These are phyloP conservation scores for Spodoptera littoralis DNA, from an alignment of 2,888 invertebrate species.

Conservation along the genomic window DNA sequence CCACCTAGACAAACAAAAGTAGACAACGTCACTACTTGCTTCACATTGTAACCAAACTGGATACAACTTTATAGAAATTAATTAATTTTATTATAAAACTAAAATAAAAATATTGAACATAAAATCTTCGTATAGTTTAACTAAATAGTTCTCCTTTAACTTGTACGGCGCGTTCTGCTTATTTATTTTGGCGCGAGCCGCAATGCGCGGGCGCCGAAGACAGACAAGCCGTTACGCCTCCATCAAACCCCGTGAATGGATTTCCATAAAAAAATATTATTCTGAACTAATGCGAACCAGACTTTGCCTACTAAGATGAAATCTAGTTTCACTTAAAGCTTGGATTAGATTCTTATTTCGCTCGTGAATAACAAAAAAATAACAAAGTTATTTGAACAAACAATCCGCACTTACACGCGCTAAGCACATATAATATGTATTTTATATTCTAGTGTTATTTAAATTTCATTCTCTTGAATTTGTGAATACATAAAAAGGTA, in stretches of 20 bases:
- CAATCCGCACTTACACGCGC: slow-evolving; percentile 2
- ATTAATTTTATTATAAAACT: too few relatives aligned
- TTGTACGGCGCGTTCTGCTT: slow-evolving; percentile 65
- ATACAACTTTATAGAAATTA: too few relatives aligned
- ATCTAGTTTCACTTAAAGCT: slow-evolving; percentile 13
- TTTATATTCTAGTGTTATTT: slow-evolving; percentile 19
- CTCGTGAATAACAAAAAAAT: slow-evolving; percentile 16
- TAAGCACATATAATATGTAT: background rate
- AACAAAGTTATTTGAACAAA: background rate
- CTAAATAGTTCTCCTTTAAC: slow-evolving; percentile 55
- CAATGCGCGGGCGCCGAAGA: slow-evolving; percentile 83
- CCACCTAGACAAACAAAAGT: slow-evolving; percentile 67
- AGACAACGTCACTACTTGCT: slow-evolving; percentile 11
- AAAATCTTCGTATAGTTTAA: slow-evolving; percentile 14
- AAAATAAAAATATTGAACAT: too few relatives aligned
- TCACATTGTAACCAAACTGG: background rate
- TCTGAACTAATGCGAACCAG: slow-evolving; percentile 47
- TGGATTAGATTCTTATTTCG: background rate
- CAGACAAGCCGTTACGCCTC: slow-evolving; percentile 79
- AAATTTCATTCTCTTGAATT: slow-evolving; percentile 30
- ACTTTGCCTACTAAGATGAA: slow-evolving; percentile 21
- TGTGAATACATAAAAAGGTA: slow-evolving; percentile 19
- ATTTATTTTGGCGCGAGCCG: slow-evolving; percentile 83
- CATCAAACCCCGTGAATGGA: slow-evolving; percentile 73
- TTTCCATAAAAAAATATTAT: slow-evolving; percentile 70